Evolutionary conservation across 2,113 vertebrate species (phyloP).

Genomic region (Fukomys damarensis): DNA sequence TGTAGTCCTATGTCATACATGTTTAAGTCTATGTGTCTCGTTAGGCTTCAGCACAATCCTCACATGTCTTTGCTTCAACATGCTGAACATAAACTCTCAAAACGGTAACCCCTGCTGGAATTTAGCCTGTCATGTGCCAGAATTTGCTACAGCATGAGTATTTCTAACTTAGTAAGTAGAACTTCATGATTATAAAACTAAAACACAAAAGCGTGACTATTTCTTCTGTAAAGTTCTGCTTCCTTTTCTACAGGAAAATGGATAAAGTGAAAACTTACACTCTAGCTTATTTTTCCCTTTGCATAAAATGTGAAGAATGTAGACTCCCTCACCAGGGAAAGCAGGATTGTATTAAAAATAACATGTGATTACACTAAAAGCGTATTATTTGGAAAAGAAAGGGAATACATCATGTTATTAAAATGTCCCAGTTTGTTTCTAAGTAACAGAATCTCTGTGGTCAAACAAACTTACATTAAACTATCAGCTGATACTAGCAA

Average conservation of each 20-base stretch:
- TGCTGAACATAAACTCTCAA: constrained; percentile 7
- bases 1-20: fast-evolving
- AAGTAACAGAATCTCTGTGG: constrained; percentile 80
- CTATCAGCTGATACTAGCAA: constrained; percentile 76
- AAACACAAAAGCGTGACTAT: constrained; percentile 42
- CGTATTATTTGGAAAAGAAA: constrained; percentile 80
- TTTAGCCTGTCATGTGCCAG: background rate
- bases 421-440: constrained; percentile 84
- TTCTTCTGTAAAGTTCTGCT: constrained; percentile 11
- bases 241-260: constrained; percentile 62
- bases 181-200: constrained; percentile 3
- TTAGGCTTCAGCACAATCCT: background rate
- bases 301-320: constrained; percentile 74
- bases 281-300: constrained; percentile 70
- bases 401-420: constrained; percentile 85
- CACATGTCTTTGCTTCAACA: background rate
- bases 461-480: constrained; percentile 85
- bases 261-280: constrained; percentile 67
- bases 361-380: constrained; percentile 78
- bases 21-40: background rate
- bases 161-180: constrained; percentile 53
- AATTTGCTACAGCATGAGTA: constrained; percentile 34
- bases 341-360: constrained; percentile 83
- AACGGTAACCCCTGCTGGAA: background rate
- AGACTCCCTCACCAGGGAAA: constrained; percentile 74